A percentile compares a stretch with the other conserved stretches of the same genome.
Conservation (phyloP, 2,113 vertebrate genomes). For the Eulacestoma nigropectus region DNA sequence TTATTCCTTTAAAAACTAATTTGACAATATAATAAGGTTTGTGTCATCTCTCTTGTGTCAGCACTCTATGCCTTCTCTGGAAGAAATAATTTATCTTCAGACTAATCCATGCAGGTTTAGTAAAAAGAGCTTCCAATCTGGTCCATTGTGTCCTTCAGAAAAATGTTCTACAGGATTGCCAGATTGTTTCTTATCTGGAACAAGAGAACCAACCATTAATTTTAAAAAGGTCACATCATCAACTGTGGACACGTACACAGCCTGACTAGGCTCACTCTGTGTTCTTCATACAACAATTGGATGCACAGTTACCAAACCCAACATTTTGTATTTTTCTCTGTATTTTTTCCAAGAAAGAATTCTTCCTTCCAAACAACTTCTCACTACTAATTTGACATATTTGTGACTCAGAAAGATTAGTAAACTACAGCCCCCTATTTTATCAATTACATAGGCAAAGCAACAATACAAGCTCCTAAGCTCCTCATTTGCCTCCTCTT, state of each 20-base stretch:
- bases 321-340: background rate
- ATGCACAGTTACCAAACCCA: background rate
- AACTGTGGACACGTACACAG: background rate
- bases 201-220: background rate
- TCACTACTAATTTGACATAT: background rate
- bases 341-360: background rate
- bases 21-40: background rate
- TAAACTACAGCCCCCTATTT: background rate
- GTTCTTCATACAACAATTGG: background rate
- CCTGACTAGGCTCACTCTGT: background rate
- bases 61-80: background rate
- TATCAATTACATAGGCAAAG: background rate
- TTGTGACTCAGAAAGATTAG: background rate
- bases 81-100: conserved; percentile 29
- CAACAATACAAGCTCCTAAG: background rate
- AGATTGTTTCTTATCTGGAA: background rate
- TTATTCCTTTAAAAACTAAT: background rate
- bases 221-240: background rate
- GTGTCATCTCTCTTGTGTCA: background rate
- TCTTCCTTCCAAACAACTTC: background rate
- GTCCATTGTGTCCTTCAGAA: conserved; percentile 37
- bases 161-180: conserved; percentile 28
- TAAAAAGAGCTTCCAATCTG: conserved; percentile 30
- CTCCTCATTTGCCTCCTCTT: background rate
- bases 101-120: background rate